Conservation (phyloP, 2,888 invertebrate species). For the Cephus pygmeus region DNA sequence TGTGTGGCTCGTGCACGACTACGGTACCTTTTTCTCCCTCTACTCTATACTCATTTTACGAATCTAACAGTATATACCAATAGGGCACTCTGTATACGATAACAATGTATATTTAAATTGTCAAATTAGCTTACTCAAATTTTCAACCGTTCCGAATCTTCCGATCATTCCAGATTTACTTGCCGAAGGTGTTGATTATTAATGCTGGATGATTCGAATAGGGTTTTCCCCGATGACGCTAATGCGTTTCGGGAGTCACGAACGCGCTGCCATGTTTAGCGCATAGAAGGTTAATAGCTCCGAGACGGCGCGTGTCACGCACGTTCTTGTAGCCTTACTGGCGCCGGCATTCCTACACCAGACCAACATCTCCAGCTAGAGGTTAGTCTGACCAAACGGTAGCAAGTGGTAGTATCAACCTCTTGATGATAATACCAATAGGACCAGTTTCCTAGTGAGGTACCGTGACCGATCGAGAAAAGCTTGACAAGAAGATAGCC, state of each 20-base stretch:
- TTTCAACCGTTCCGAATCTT: not conserved
- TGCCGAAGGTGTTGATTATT: not conserved
- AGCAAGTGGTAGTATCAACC: not conserved
- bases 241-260: not conserved
- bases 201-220: not conserved
- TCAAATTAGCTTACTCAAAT: not conserved
- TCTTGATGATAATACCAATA: not conserved
- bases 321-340: not conserved
- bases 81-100: not conserved
- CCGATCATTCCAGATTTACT: not conserved
- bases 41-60: not conserved
- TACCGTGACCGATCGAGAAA: constrained; percentile 45
- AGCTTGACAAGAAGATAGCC: constrained; percentile 37
- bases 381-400: not conserved
- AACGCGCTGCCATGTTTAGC: not conserved
- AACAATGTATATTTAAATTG: not conserved
- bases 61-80: not conserved
- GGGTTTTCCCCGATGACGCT: not conserved
- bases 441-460: constrained; percentile 51
- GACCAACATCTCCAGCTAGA: not conserved
- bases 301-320: not conserved
- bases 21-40: not conserved
- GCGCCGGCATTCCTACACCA: not conserved
- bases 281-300: not conserved
- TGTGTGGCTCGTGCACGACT: constrained; percentile 36